These are phyloP conservation scores for Microctonus aethiopoides DNA, from an alignment of 2,888 invertebrate genomes.

Conservation along the genomic window DNA sequence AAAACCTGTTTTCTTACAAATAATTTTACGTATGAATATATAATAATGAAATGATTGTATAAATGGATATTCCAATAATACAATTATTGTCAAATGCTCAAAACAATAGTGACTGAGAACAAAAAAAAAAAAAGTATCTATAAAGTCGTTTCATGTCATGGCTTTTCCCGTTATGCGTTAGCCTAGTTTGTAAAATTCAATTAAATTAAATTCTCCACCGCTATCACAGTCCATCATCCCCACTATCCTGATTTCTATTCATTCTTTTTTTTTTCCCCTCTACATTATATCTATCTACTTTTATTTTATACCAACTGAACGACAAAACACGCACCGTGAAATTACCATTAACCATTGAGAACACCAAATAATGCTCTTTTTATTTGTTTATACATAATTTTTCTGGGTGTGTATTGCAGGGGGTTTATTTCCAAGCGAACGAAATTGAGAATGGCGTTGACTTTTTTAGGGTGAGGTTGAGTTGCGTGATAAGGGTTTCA, in stretches of 20 bases:
- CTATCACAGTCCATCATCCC: constrained; percentile 22
- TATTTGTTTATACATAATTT: no score
- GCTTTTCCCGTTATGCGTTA: constrained; percentile 54
- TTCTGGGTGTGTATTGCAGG: neutral
- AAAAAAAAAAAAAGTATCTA: constrained; percentile 25
- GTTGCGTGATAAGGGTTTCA: constrained; percentile 58
- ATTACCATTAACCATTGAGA: neutral
- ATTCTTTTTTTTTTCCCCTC: constrained; percentile 1
- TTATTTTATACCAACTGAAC: neutral
- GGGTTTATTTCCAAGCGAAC: neutral
- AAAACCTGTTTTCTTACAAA: neutral
- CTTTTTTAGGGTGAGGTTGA: constrained; percentile 34
- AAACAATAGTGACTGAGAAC: constrained; percentile 42
- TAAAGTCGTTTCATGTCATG: constrained; percentile 45
- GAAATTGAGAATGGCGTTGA: constrained; percentile 25
- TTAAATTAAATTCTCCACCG: constrained; percentile 49
- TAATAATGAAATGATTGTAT: no score
- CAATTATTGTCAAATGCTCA: no score
- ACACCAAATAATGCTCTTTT: neutral
- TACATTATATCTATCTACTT: neutral
- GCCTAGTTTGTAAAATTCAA: constrained; percentile 58
- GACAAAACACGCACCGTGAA: neutral
- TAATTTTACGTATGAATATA: neutral
- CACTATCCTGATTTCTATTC: constrained; percentile 19
- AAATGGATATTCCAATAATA: no score